Conservation (phyloP, 1,140 invertebrate genomes). For the Chionoecetes opilio region DNA sequence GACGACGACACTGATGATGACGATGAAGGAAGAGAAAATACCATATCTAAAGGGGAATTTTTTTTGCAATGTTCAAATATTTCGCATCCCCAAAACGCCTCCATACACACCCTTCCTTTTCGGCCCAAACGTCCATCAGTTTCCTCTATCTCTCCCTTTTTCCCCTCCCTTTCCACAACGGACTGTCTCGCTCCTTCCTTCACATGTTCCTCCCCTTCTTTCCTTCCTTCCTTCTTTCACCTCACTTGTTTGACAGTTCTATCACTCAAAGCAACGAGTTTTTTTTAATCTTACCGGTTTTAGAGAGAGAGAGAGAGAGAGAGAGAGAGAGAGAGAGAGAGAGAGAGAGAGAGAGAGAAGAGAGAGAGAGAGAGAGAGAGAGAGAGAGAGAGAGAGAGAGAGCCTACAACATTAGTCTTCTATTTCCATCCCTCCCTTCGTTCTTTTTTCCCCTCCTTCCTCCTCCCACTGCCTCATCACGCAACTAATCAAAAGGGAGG, state of each 20-base stretch:
- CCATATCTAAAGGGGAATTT: no score
- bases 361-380: conserved; percentile 27
- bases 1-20: no score
- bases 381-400: conserved; percentile 27
- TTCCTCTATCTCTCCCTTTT: background rate
- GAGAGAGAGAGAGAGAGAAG: conserved; percentile 27
- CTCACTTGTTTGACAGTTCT: background rate
- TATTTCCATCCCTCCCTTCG: background rate
- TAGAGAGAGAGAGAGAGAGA: background rate
- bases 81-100: background rate
- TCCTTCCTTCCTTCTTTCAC: background rate
- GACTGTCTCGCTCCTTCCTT: background rate
- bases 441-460: background rate
- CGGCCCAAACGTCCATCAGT: background rate
- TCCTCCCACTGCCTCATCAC: background rate
- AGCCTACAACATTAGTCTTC: background rate
- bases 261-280: background rate
- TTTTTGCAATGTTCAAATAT: background rate
- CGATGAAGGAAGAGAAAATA: background rate
- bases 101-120: background rate
- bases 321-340: conserved; percentile 27
- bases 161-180: background rate
- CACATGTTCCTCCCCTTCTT: background rate
- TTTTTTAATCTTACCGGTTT: background rate
- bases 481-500: background rate